Base-by-base conservation (phyloP, 2,113 vertebrate species). In the Syrmaticus mikado region DNA sequence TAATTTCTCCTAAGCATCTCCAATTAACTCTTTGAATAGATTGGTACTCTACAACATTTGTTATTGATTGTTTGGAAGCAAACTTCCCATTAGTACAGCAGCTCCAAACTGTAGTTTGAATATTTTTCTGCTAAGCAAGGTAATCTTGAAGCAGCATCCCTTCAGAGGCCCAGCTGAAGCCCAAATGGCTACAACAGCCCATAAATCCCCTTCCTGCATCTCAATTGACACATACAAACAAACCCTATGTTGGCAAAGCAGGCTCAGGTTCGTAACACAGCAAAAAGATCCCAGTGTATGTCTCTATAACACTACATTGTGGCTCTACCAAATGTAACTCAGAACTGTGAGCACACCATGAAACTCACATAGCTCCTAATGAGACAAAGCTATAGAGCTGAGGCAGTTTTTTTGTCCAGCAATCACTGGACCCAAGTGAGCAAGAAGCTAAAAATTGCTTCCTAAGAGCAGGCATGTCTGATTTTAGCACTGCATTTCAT, bases 1-100 rank as follows among this genome's bases (percentile, higher is more conserved):
- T 98, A 97, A 97, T 97, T 96, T 95, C 92, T 89, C 68, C 57
- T 96, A 96, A 96, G 94, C 82, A 89, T 71, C 60, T 87, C 81
- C 92, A 97, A 97, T 98, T 97, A 97, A 96, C 97, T 96, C 94
- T 77, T 78, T 86, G 82, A 96, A 97, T 93, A 95, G 82, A 97
- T 89, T 92, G 91, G 90, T 87, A 74, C 88, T 97, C 96, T 95
- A 66, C 95, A 89, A 85, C 92, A 87, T 92, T 93, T 96, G 81
- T 94, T 95, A 97, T 92, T 96, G 94, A 97, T 93, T 96, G 94
- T 94, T 96, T 95, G 93, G 95, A 95, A 96, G 94, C 84, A 96
- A 96, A 96, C 87, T 96, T 95, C 78, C 78, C 94, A 94, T 97
- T 97, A 96, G 77, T 38, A 58, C 57, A 27, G 43, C 53, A 94